phyloP scores from a whole-genome alignment of 2,888 invertebrate species.

The Lamellibrachia columna region DNA sequence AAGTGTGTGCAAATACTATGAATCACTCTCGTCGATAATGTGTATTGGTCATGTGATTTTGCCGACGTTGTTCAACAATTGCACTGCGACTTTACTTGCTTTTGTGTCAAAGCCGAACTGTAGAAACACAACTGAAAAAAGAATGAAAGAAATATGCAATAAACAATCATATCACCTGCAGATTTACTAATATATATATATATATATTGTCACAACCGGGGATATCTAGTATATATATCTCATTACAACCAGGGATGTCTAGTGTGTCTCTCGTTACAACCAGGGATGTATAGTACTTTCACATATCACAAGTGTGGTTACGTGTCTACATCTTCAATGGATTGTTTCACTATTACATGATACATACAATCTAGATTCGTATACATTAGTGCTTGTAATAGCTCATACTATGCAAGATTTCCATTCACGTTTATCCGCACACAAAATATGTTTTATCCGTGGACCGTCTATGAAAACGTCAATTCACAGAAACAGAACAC shows the following conservation, averaged over 20 bases:
- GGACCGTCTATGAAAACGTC: background rate
- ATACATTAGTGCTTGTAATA: too few relatives aligned
- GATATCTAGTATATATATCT: background rate
- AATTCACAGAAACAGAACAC: background rate
- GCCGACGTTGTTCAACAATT: background rate
- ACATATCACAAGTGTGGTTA: too few relatives aligned
- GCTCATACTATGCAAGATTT: too few relatives aligned
- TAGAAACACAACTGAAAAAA: background rate
- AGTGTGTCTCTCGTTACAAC: background rate
- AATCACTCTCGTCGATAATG: background rate
- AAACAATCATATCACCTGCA: background rate
- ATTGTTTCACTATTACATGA: too few relatives aligned
- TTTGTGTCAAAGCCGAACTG: background rate
- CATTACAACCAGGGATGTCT: background rate
- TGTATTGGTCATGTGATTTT: background rate
- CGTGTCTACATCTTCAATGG: too few relatives aligned
- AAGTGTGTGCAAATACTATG: background rate
- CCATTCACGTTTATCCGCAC: too few relatives aligned
- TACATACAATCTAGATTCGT: too few relatives aligned
- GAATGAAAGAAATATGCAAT: background rate
- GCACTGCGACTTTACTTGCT: constrained; percentile 12
- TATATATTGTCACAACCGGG: background rate
- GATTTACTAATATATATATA: background rate
- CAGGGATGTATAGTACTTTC: background rate
- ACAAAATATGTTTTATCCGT: too few relatives aligned